Conservation (phyloP, 2,797 vertebrate genomes). For the Rhadinocentrus ornatus region DNA sequence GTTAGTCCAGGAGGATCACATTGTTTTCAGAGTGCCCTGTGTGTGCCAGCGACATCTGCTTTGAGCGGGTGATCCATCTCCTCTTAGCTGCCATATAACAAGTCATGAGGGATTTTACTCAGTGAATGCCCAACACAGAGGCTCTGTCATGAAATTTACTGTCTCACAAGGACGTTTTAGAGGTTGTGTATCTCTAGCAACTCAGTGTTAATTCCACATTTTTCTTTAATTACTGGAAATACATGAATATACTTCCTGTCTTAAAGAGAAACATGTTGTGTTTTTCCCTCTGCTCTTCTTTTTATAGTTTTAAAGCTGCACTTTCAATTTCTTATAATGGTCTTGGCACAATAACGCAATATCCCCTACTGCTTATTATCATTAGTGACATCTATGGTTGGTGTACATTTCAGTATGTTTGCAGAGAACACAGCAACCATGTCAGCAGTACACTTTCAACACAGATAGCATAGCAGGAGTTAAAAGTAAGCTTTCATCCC, state of each 20-base stretch:
- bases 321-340: slow-evolving; percentile 42
- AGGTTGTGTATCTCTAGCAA: slow-evolving; percentile 59
- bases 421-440: slow-evolving; percentile 57
- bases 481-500: slow-evolving; percentile 78
- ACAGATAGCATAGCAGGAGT: slow-evolving; percentile 69
- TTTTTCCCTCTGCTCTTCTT: not conserved
- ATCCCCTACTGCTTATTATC: slow-evolving; percentile 66
- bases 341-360: slow-evolving; percentile 32
- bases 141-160: slow-evolving; percentile 75
- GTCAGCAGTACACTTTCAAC: slow-evolving; percentile 69
- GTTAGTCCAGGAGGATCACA: slow-evolving; percentile 81
- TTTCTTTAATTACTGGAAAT: slow-evolving; percentile 41
- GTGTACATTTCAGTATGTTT: slow-evolving; percentile 69
- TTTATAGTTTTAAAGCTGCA: slow-evolving; percentile 24
- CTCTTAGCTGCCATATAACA: slow-evolving; percentile 85
- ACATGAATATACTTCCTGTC: slow-evolving; percentile 10
- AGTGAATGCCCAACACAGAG: slow-evolving; percentile 77
- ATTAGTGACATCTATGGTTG: slow-evolving; percentile 62
- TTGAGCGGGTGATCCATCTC: slow-evolving; percentile 84
- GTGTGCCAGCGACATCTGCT: slow-evolving; percentile 84
- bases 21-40: slow-evolving; percentile 79
- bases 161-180: slow-evolving; percentile 74
- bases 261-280: slow-evolving; percentile 8
- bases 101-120: slow-evolving; percentile 85
- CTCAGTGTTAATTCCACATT: slow-evolving; percentile 45